These are phyloP conservation scores for Melanocharis versteri DNA, from an alignment of 2,113 vertebrate species.

Conservation along the genomic window DNA sequence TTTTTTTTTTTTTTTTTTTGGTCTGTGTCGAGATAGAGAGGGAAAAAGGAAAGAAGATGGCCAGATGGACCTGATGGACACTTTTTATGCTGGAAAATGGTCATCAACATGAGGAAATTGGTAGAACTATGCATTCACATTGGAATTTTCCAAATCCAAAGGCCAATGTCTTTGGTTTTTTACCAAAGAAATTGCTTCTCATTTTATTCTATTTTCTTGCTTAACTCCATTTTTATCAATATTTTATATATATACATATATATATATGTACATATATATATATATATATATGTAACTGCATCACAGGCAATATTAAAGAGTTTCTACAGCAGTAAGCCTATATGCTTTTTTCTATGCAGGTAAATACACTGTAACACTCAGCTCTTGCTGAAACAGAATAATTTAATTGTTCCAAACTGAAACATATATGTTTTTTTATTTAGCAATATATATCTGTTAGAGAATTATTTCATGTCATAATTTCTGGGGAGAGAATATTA, in stretches of 20 bases:
- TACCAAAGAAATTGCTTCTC: not conserved
- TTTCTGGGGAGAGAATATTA: not conserved
- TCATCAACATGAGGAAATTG: not conserved
- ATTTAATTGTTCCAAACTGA: not conserved
- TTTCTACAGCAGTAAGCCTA: not conserved
- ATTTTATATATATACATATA: too few species aligned
- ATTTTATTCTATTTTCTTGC: not conserved
- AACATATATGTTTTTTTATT: too few species aligned
- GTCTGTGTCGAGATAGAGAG: not conserved
- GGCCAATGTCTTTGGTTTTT: not conserved
- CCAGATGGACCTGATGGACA: not conserved
- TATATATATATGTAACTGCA: rapidly evolving
- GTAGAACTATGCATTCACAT: not conserved
- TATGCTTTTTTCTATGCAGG: not conserved
- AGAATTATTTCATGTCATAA: not conserved
- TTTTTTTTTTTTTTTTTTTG: too few species aligned
- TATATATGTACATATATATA: not conserved
- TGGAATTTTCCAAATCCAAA: not conserved
- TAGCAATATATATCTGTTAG: not conserved
- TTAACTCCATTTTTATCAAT: not conserved
- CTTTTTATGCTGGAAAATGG: not conserved
- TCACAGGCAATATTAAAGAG: not conserved
- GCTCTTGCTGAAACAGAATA: not conserved
- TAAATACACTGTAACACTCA: not conserved
- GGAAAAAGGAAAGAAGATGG: not conserved